Evolutionary conservation across 2,888 invertebrate species (phyloP), one percentile per base, ranked within the genome.

Genomic region (Thymelicus sylvestris): DNA sequence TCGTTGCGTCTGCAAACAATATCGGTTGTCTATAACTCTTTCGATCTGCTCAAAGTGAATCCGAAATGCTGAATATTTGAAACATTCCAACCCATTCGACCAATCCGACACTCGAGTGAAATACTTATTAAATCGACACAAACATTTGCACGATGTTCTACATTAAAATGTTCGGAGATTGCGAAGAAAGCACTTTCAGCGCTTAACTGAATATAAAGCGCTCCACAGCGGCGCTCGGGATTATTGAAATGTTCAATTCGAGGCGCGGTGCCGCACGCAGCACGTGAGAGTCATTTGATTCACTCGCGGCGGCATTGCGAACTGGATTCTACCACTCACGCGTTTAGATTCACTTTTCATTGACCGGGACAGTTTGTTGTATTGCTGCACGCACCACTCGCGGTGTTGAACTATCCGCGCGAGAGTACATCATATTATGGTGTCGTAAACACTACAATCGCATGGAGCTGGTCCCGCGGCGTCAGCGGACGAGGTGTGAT

Each of bases 131-230:
- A 55, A 55, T 55, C 55, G 55, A 55, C 13, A 12, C 24, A 41
- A 57, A 57, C 24, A 44, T 52, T 57, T 55, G 57, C 57, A 44
- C 41, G 41, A 66, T 55, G 55, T 55, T 55, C 52, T 44, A 39
- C 15, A 59, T 60, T 66, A 39, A 66, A 66, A 47, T 66, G 57
- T 59, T 59, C 59, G 55, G 59, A 66, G n/a, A n/a, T 47, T n/a
- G 31, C 50, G 39, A 62, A 67, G 61, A 67, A 67, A 67, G 48
- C 59, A 47, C 47, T 59, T 59, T 60, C 59, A 66, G 50, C 61
- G 50, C 67, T 67, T 61, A 67, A 67, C 61, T 52, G 61, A 67
- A 67, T 61, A 67, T 67, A 67, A 61, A 67, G 67, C 52, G 8
- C 39, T 60, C 10, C 61, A 39, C 60, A 39, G 60, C 48, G 48